A percentile compares a stretch with the other conserved stretches of the same genome.
phyloP scores from a whole-genome alignment of 2,888 invertebrate genomes.

The Lithosia quadra region DNA sequence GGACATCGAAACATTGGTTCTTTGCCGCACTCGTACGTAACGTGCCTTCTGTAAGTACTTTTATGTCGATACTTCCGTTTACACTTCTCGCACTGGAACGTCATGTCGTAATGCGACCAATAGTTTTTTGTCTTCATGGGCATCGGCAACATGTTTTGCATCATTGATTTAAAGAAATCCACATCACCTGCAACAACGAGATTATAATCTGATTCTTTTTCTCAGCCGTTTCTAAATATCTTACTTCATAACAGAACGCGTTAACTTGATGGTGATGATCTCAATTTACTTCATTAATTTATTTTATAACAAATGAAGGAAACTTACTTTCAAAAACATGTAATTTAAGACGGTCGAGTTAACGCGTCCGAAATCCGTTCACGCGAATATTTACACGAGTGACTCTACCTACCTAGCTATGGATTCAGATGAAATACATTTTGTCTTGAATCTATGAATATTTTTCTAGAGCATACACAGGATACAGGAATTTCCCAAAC shows the following conservation, averaged over 20 bases:
- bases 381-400: constrained; percentile 26
- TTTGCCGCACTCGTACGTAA: constrained; percentile 89
- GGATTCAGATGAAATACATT: not conserved
- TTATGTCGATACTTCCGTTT: constrained; percentile 91
- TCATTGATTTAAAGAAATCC: constrained; percentile 84
- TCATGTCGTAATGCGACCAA: constrained; percentile 81
- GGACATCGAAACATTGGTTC: constrained; percentile 86
- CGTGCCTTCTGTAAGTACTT: constrained; percentile 90
- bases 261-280: constrained; percentile 30
- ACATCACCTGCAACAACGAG: constrained; percentile 84
- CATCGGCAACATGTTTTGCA: constrained; percentile 82
- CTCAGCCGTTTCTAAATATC: constrained; percentile 21
- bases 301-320: constrained; percentile 5
- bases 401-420: constrained; percentile 35
- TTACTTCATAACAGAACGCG: constrained; percentile 27
- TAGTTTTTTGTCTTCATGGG: constrained; percentile 85
- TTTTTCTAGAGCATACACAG: constrained; percentile 23
- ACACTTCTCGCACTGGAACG: constrained; percentile 88
- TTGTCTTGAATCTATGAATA: constrained; percentile 12
- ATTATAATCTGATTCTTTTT: constrained; percentile 49
- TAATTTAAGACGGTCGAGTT: constrained; percentile 26
- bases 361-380: constrained; percentile 28
- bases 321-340: not conserved
- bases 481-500: constrained; percentile 50
- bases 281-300: not conserved